phyloP scores from a whole-genome alignment of 1,140 invertebrate species.

The Portunus trituberculatus region DNA sequence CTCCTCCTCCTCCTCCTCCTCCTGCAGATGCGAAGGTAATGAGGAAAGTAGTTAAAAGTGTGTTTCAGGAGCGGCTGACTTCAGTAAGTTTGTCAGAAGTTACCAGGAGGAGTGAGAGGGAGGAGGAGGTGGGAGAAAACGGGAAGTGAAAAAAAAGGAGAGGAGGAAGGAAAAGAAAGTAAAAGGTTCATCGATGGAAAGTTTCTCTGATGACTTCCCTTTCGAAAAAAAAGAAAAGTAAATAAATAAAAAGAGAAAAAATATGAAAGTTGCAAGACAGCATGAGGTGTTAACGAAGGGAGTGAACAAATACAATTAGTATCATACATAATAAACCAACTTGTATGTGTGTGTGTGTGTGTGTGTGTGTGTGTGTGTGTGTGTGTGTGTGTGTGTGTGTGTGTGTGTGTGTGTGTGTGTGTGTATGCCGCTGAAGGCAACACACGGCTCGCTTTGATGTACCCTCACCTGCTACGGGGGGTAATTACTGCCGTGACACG shows the following conservation, averaged over 20 bases:
- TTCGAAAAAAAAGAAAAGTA: no score
- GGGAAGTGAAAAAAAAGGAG: not conserved
- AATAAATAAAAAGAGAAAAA: no score
- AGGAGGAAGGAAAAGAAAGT: not conserved
- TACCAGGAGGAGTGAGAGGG: not conserved
- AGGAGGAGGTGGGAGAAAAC: not conserved
- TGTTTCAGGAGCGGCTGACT: not conserved
- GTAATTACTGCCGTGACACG: constrained; percentile 1
- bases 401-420: no score
- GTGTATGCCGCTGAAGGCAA: not conserved
- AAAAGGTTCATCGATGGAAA: not conserved
- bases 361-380: no score
- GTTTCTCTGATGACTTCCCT: no score
- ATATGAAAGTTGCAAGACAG: no score
- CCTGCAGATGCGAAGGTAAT: not conserved
- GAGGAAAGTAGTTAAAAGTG: constrained; percentile 21
- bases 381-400: no score
- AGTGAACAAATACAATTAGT: no score
- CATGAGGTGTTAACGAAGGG: no score
- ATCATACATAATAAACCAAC: no score
- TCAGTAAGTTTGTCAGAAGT: constrained; percentile 13
- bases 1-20: not conserved
- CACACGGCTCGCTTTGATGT: not conserved
- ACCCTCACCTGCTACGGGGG: not conserved
- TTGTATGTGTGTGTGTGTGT: no score